These are phyloP conservation scores for Nomada goodeniana DNA, from an alignment of 2,888 invertebrate genomes.

Conservation along the genomic window DNA sequence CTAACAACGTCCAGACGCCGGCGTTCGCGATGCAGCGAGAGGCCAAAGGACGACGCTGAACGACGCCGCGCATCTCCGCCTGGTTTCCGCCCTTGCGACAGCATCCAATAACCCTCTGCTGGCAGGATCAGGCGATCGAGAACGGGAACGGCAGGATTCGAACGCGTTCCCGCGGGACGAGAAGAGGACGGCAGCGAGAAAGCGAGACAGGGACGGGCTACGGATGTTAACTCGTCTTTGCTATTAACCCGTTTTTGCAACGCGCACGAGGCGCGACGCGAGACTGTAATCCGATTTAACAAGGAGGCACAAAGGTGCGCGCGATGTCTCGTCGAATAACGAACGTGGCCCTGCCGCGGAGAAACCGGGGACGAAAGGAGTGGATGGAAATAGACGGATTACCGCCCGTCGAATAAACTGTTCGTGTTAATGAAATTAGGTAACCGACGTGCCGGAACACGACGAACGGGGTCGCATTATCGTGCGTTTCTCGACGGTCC, in stretches of 20 bases:
- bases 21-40: neutral
- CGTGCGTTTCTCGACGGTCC: slow-evolving; percentile 6
- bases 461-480: slow-evolving; percentile 33
- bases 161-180: neutral
- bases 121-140: slow-evolving; percentile 21
- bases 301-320: slow-evolving; percentile 57
- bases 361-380: neutral
- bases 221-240: slow-evolving; percentile 40
- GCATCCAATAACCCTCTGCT: slow-evolving; percentile 11
- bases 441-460: slow-evolving; percentile 27
- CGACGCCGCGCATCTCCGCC: neutral
- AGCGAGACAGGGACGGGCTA: too few species aligned
- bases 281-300: slow-evolving; percentile 63
- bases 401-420: slow-evolving; percentile 35
- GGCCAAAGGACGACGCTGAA: neutral
- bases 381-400: slow-evolving; percentile 39
- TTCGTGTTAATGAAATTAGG: slow-evolving; percentile 54
- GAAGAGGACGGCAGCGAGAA: neutral
- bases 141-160: slow-evolving; percentile 29
- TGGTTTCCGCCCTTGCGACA: neutral
- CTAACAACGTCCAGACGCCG: neutral
- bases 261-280: slow-evolving; percentile 38
- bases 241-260: slow-evolving; percentile 61
- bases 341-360: neutral
- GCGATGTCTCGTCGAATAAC: slow-evolving; percentile 17